phyloP scores from a whole-genome alignment of 2,888 invertebrate species.

The Perithous albicinctus region DNA sequence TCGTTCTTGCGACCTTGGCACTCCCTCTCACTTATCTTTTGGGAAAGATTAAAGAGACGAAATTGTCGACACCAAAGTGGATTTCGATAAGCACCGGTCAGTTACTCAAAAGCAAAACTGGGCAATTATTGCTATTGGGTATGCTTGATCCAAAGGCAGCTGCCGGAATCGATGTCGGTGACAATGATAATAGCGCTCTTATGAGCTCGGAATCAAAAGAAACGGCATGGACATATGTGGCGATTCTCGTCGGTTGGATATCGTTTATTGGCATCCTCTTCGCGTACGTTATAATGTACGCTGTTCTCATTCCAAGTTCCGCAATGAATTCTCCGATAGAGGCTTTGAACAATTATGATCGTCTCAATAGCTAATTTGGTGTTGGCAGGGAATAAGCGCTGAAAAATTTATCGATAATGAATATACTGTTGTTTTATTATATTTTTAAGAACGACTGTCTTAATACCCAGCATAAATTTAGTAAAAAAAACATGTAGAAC shows the following conservation, averaged over 20 bases:
- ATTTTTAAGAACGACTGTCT: too few species aligned
- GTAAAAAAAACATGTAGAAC: too few species aligned
- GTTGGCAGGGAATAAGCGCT: too few species aligned
- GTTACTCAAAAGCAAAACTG: slow-evolving; percentile 75
- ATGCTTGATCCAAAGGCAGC: slow-evolving; percentile 77
- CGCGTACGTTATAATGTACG: slow-evolving; percentile 74
- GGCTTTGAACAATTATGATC: too few species aligned
- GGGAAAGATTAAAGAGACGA: slow-evolving; percentile 72
- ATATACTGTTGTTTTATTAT: too few species aligned
- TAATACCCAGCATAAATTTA: too few species aligned
- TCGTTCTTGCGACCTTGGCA: slow-evolving; percentile 71
- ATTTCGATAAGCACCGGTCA: slow-evolving; percentile 68
- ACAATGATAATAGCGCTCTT: slow-evolving; percentile 74
- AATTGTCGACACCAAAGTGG: slow-evolving; percentile 74
- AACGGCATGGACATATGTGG: slow-evolving; percentile 74
- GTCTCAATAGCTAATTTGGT: too few species aligned
- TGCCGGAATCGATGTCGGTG: slow-evolving; percentile 72
- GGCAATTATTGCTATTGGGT: slow-evolving; percentile 76
- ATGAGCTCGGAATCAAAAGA: slow-evolving; percentile 64
- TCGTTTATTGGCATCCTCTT: slow-evolving; percentile 72
- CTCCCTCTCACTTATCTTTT: slow-evolving; percentile 68
- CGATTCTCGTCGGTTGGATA: slow-evolving; percentile 76
- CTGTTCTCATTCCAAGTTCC: slow-evolving; percentile 63
- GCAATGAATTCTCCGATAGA: slow-evolving; percentile 37
- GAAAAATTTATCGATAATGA: too few species aligned